Evolutionary conservation across 2,888 invertebrate genomes (phyloP), one percentile per base, ranked within the genome.

Genomic region (Vandiemenella viatica): DNA sequence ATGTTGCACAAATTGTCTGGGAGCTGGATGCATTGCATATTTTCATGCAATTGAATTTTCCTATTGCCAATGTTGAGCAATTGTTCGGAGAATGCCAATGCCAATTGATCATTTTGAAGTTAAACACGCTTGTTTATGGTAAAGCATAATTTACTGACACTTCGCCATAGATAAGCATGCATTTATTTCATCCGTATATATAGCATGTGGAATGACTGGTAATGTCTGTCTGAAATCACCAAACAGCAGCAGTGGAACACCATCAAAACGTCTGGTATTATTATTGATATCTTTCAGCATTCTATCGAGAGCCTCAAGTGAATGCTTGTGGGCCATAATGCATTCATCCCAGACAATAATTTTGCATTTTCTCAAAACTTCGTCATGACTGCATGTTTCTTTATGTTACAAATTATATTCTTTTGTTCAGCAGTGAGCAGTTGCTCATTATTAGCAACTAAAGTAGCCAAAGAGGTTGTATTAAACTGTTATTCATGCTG

Each of bases 291-390:
- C 50, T 42, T 40, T n/a, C n/a, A n/a, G n/a, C n/a, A n/a, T n/a
- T n/a, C n/a, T n/a, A n/a, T n/a, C n/a, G n/a, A n/a, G n/a, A n/a
- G n/a, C n/a, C n/a, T n/a, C n/a, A n/a, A n/a, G n/a, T n/a, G n/a
- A n/a, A n/a, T n/a, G n/a, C n/a, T n/a, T n/a, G n/a, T n/a, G n/a
- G n/a, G n/a, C 53, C 65, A 67, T 66, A 4, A 63, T n/a, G n/a
- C n/a, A n/a, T n/a, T n/a, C n/a, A n/a, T n/a, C n/a, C n/a, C 62
- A 66, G 37, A 68, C 52, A 13, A 67, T 62, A 4, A 65, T 10
- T 55, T 55, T 56, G 43, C 58, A 55, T 51, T 57, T 42, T 48
- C 56, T 50, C 17, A 66, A 52, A 8, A 63, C 55, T 54, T 58
- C 57, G 55, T 62, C 47, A 56, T 55, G n/a, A 43, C 55, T 42